phyloP scores from a whole-genome alignment of 1,140 invertebrate species.

The Muscidifurax raptorellus region DNA sequence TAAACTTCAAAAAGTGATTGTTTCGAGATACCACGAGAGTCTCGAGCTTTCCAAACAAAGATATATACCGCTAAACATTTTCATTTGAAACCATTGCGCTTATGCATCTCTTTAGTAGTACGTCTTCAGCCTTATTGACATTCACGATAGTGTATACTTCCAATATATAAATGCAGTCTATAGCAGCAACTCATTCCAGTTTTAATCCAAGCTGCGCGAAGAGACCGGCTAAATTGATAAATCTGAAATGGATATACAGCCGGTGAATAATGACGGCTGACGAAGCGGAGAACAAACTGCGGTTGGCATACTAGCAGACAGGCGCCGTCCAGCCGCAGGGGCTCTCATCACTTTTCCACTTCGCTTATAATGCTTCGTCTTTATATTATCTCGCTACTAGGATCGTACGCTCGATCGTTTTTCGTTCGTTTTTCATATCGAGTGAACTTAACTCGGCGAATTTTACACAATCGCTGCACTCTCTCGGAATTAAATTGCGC shows the following conservation, averaged over 20 bases:
- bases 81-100: too few species aligned
- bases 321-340: slow-evolving; percentile 62
- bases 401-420: not conserved
- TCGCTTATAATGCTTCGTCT: not conserved
- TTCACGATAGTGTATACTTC: too few species aligned
- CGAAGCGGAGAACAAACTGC: slow-evolving; percentile 61
- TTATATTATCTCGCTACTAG: not conserved
- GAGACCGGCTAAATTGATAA: slow-evolving; percentile 67
- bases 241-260: slow-evolving; percentile 66
- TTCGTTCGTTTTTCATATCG: not conserved
- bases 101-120: too few species aligned
- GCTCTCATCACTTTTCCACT: slow-evolving; percentile 63
- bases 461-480: too few species aligned
- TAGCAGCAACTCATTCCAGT: slow-evolving; percentile 6
- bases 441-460: too few species aligned
- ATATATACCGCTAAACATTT: too few species aligned
- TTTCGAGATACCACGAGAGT: too few species aligned
- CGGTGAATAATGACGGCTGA: slow-evolving; percentile 65
- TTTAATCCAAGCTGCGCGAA: slow-evolving; percentile 4
- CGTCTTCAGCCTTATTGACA: too few species aligned
- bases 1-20: too few species aligned
- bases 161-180: not conserved
- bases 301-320: slow-evolving; percentile 71
- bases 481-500: too few species aligned
- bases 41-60: too few species aligned